phyloP scores from a whole-genome alignment of 2,888 invertebrate genomes.

The Notodromas monacha region DNA sequence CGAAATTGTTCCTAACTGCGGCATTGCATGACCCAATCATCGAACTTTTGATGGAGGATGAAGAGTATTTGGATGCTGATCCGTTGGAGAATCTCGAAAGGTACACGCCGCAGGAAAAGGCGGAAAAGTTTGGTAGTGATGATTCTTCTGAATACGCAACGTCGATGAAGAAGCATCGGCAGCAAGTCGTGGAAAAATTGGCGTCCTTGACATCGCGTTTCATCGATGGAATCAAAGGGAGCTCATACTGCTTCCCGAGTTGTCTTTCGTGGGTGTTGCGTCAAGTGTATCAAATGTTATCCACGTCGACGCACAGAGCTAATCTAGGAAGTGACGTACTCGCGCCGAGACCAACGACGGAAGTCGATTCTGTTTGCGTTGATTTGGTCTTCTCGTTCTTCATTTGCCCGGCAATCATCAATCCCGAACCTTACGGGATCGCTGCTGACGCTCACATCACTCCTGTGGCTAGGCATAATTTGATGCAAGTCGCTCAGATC shows the following conservation, averaged over 20 bases:
- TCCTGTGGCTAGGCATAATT: conserved; percentile 51
- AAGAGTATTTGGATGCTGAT: conserved; percentile 71
- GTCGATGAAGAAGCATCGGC: no score
- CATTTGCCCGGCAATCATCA: conserved; percentile 80
- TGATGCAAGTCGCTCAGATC: conserved; percentile 48
- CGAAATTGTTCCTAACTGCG: conserved; percentile 67
- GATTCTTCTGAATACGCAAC: no score
- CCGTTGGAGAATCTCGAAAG: conserved; percentile 29
- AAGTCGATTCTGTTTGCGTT: conserved; percentile 34
- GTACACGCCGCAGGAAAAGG: conserved; percentile 24
- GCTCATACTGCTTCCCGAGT: conserved; percentile 69
- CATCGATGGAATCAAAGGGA: conserved; percentile 41
- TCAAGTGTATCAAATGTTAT: no score
- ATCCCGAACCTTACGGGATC: conserved; percentile 78
- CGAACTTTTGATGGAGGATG: conserved; percentile 55
- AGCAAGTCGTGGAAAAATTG: conserved; percentile 29
- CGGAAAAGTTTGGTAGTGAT: conserved; percentile 15
- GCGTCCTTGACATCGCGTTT: conserved; percentile 44
- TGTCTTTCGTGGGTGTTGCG: no score
- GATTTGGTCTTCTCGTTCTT: conserved; percentile 74
- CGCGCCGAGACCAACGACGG: conserved; percentile 11
- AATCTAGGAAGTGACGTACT: not conserved
- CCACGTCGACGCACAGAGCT: no score
- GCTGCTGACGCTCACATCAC: conserved; percentile 60
- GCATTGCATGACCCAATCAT: conserved; percentile 69